These are phyloP conservation scores for Pseudobourletiella spinata DNA, from an alignment of 1,140 invertebrate genomes.

Conservation along the genomic window DNA sequence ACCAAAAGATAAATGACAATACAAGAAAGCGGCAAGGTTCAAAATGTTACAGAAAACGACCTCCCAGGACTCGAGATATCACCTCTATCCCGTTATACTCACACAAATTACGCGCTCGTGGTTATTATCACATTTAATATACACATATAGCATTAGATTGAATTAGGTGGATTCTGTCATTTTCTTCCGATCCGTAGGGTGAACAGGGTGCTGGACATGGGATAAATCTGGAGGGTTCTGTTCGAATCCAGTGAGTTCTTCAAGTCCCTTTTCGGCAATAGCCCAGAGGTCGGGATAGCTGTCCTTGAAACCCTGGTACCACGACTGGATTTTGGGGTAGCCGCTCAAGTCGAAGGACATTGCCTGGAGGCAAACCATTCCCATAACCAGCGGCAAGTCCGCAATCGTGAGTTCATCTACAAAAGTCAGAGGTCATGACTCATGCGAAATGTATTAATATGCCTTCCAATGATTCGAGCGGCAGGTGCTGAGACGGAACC, in stretches of 20 bases:
- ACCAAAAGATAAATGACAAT: too few relatives aligned
- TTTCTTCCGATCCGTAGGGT: constrained; percentile 11
- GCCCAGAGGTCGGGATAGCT: constrained; percentile 26
- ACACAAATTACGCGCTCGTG: too few relatives aligned
- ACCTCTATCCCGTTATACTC: too few relatives aligned
- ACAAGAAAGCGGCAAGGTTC: too few relatives aligned
- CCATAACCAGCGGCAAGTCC: constrained; percentile 58
- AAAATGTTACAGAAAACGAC: too few relatives aligned
- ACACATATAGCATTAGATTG: too few relatives aligned
- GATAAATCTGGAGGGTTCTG: constrained; percentile 25
- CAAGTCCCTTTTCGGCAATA: constrained; percentile 18
- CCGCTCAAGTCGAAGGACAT: constrained; percentile 52
- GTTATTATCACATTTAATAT: too few relatives aligned
- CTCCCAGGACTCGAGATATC: too few relatives aligned
- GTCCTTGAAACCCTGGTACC: constrained; percentile 28
- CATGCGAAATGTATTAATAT: too few relatives aligned
- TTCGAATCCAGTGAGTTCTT: constrained; percentile 28
- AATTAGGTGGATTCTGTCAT: too few relatives aligned
- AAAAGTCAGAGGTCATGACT: constrained; percentile 6
- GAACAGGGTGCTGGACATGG: constrained; percentile 12
- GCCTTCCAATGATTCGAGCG: background rate
- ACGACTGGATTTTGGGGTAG: constrained; percentile 42
- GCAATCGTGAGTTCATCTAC: constrained; percentile 59
- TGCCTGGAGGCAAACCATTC: constrained; percentile 60
- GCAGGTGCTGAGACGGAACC: too few relatives aligned